Base-by-base conservation (phyloP, 1,140 invertebrate species). In the Chironomus striatipennis region DNA sequence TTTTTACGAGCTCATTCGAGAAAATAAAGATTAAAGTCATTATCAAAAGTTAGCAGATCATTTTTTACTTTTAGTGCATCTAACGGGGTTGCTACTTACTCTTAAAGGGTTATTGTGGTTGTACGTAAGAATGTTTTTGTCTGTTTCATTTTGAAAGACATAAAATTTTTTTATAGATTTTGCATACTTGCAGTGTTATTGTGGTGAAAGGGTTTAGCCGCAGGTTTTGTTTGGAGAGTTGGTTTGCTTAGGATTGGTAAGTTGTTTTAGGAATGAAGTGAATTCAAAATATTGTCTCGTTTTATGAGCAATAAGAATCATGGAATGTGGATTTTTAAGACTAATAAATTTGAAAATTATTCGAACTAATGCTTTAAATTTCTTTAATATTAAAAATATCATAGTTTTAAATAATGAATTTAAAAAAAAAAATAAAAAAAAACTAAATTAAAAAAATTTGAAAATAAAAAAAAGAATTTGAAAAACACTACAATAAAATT, bases 1-100 rank as follows among this genome's bases (percentile, higher is more conserved):
- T n/a, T 57, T 57, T 57, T 57, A 57, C n/a, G 47, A 57, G 47
- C 47, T n/a, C 47, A 12, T 57, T 57, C n/a, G n/a, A 57, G 47
- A n/a, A 57, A 57, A 12, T 34, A 34, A 34, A n/a, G 47, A 12
- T 57, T 57, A 12, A 57, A 57, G 47, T 57, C 47, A n/a, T 57
- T 57, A 57, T 57, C 47, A 57, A 57, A 57, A 1, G 47, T 57
- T 57, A 57, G 47, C 47, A 57, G 47, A 57, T 57, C 47, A 57
- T 57, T 12, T 57, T 57, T 57, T 57, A 2, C 7, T 12, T 57
- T 12, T 57, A 10, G n/a, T 57, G 10, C 10, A 10, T 10, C 9
- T 57, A 12, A 57, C 9, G 7, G 47, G n/a, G 47, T 57, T 10
- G n/a, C 9, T 57, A n/a, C 47, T 57, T n/a, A n/a, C 47, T 10